Evolutionary conservation across 2,797 vertebrate species (phyloP).

Genomic region (Mormyrus proboscirostris): DNA sequence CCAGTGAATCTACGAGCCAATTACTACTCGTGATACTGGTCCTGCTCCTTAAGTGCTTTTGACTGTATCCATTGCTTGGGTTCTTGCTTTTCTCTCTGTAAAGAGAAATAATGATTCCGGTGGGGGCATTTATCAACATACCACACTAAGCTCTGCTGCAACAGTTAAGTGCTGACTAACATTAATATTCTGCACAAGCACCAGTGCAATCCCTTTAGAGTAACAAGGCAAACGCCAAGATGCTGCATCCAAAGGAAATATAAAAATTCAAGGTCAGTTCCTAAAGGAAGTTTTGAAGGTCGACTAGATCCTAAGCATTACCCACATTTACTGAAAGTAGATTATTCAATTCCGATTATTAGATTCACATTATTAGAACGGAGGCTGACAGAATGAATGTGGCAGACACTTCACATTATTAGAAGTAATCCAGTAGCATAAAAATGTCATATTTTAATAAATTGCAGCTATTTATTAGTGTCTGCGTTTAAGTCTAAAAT

Average conservation of each 20-base stretch:
- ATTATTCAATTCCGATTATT: constrained; percentile 11
- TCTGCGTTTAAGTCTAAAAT: background rate
- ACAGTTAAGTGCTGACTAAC: constrained; percentile 12
- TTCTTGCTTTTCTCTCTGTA: background rate
- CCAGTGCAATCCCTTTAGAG: background rate
- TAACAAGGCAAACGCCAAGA: background rate
- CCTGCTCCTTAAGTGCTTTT: background rate
- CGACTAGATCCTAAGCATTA: background rate
- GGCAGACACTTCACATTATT: background rate
- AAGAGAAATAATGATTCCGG: constrained; percentile 11
- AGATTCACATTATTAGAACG: constrained; percentile 12
- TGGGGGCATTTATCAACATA: background rate
- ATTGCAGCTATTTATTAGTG: background rate
- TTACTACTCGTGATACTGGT: background rate
- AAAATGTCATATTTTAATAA: constrained; percentile 1
- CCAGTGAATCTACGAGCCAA: background rate
- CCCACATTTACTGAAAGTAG: background rate
- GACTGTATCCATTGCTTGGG: background rate
- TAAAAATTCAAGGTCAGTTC: background rate
- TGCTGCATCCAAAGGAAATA: background rate
- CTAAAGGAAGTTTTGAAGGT: constrained; percentile 17
- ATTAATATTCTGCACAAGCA: constrained; percentile 5
- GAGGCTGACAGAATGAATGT: background rate
- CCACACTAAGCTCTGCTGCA: background rate
- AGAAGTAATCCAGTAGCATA: background rate